Conservation (phyloP, 2,113 vertebrate species). For the Atractosteus spatula region DNA sequence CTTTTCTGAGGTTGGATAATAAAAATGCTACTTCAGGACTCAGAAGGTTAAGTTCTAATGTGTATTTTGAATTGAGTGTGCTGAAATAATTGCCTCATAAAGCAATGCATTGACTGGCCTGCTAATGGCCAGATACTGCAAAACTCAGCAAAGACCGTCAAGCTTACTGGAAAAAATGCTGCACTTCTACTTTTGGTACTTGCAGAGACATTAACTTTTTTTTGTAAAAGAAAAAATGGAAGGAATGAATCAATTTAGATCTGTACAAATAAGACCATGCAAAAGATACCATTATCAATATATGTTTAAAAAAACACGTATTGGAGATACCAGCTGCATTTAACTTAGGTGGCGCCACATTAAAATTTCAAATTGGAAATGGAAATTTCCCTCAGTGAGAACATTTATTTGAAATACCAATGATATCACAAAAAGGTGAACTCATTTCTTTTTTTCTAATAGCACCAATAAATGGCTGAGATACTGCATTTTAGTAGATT, state of each 20-base stretch:
- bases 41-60: conserved; percentile 94
- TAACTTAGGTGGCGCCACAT: not conserved
- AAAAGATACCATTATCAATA: not conserved
- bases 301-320: not conserved
- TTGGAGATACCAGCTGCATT: not conserved
- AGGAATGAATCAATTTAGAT: not conserved
- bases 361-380: too few relatives aligned
- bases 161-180: conserved; percentile 82
- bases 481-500: too few relatives aligned
- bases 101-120: conserved; percentile 81
- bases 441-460: too few relatives aligned
- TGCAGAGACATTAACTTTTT: conserved; percentile 41
- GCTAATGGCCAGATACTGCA: conserved; percentile 78
- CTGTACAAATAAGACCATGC: not conserved
- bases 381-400: too few relatives aligned
- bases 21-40: conserved; percentile 88
- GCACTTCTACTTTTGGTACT: conserved; percentile 59
- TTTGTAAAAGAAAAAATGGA: not conserved
- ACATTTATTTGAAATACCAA: too few relatives aligned
- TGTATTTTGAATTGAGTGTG: conserved; percentile 88
- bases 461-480: too few relatives aligned
- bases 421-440: too few relatives aligned
- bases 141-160: conserved; percentile 81
- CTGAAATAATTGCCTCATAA: conserved; percentile 91
- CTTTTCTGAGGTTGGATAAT: conserved; percentile 86